Evolutionary conservation across 2,113 vertebrate genomes (phyloP).

Genomic region (Oreocharis arfaki): DNA sequence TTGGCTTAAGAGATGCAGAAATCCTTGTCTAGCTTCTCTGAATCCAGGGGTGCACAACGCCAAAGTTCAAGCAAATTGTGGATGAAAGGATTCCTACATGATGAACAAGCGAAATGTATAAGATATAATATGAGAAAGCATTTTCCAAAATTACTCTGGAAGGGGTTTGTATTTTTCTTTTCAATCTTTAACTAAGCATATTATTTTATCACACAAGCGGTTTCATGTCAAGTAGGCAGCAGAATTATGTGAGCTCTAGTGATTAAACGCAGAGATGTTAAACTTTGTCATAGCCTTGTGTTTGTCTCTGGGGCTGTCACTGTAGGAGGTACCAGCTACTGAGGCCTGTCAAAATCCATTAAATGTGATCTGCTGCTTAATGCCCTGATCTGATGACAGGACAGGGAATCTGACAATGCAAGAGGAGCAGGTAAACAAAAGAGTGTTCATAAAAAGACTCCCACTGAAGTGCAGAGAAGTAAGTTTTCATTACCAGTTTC

Average conservation of each 20-base stretch:
- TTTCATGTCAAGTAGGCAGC: constrained; percentile 22
- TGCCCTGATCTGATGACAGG: neutral
- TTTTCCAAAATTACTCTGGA: neutral
- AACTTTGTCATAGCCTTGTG: constrained; percentile 45
- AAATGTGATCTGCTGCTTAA: constrained; percentile 35
- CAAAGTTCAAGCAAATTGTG: neutral
- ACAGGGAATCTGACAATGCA: neutral
- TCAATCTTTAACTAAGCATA: neutral
- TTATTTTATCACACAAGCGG: constrained; percentile 8
- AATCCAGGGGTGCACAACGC: neutral
- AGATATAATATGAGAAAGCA: neutral
- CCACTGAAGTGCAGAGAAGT: neutral
- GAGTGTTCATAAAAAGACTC: neutral
- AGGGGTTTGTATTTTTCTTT: neutral
- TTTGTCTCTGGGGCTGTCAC: constrained; percentile 46
- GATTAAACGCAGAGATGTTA: constrained; percentile 56
- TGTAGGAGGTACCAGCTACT: constrained; percentile 49
- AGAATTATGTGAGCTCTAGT: constrained; percentile 32
- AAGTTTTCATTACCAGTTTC: neutral
- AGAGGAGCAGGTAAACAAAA: neutral
- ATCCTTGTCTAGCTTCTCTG: neutral
- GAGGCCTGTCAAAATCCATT: constrained; percentile 43
- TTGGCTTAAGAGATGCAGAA: neutral
- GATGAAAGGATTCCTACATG: neutral
- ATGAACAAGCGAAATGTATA: neutral